Evolutionary conservation across 2,888 invertebrate genomes (phyloP).

Genomic region (Diabrotica balteata): DNA sequence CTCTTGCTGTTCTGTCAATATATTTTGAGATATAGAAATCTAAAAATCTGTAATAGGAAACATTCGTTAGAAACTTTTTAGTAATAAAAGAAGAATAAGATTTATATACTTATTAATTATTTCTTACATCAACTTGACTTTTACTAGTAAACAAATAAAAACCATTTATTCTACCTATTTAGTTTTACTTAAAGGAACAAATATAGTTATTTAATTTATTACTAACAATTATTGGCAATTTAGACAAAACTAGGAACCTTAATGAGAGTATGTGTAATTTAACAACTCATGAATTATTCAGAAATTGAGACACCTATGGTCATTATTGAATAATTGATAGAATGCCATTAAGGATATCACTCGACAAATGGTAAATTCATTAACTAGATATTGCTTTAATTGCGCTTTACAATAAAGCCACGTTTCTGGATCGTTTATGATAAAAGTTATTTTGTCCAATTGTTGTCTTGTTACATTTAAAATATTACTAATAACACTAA

Average conservation of each 20-base stretch:
- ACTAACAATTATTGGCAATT: not conserved
- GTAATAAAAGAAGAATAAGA: no score
- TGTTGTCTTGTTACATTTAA: constrained; percentile 14
- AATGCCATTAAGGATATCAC: constrained; percentile 27
- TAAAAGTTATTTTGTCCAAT: constrained; percentile 18
- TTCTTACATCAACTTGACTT: no score
- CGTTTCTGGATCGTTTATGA: constrained; percentile 15
- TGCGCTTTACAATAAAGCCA: constrained; percentile 8
- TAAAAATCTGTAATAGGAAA: no score
- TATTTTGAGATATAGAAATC: no score
- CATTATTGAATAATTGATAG: constrained; percentile 40
- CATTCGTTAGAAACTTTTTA: no score
- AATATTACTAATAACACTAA: constrained; percentile 27
- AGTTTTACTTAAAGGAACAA: not conserved
- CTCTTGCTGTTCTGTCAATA: no score
- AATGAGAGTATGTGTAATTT: constrained; percentile 6
- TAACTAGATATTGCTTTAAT: constrained; percentile 23
- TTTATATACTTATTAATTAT: no score
- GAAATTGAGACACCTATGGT: constrained; percentile 33
- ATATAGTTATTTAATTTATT: constrained; percentile 1
- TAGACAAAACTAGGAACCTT: not conserved
- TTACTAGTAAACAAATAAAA: no score
- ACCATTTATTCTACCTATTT: not conserved
- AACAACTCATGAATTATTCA: constrained; percentile 29
- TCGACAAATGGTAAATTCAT: constrained; percentile 33